phyloP scores from a whole-genome alignment of 2,113 vertebrate species.

The Xenus cinereus region DNA sequence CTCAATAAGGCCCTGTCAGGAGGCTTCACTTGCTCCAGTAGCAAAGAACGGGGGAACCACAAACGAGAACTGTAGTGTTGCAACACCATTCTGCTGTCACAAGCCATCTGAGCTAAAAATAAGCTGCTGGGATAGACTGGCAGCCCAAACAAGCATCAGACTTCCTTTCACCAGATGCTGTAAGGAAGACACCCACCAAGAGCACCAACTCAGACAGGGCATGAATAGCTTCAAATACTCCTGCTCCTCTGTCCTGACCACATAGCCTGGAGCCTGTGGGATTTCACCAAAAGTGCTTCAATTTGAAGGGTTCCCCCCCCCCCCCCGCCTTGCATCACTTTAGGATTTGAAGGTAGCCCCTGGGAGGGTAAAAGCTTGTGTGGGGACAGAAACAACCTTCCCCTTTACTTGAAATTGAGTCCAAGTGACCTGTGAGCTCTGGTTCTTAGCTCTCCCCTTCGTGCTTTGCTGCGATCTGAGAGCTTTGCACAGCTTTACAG shows the following conservation, averaged over 20 bases:
- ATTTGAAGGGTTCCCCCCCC: not conserved
- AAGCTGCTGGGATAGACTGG: not conserved
- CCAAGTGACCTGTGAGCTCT: not conserved
- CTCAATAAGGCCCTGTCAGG: not conserved
- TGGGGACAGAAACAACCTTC: not conserved
- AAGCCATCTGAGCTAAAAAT: conserved; percentile 26
- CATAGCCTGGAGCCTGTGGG: not conserved
- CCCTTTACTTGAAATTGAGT: not conserved
- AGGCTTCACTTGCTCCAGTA: not conserved
- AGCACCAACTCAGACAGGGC: not conserved
- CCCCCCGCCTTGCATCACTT: not conserved
- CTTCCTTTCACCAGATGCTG: not conserved
- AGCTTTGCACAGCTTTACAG: not conserved
- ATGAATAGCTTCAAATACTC: not conserved
- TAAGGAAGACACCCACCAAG: not conserved
- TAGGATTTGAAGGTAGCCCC: not conserved
- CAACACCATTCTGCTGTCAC: not conserved
- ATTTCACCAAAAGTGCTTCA: not conserved
- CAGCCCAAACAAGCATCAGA: not conserved
- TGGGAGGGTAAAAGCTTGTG: not conserved
- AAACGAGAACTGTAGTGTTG: conserved; percentile 3
- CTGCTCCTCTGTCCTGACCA: not conserved
- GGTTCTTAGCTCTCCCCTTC: not conserved
- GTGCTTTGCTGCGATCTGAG: accelerated
- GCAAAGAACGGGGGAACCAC: not conserved